phyloP scores from a whole-genome alignment of 2,888 invertebrate species.

The Agrochola lychnidis region DNA sequence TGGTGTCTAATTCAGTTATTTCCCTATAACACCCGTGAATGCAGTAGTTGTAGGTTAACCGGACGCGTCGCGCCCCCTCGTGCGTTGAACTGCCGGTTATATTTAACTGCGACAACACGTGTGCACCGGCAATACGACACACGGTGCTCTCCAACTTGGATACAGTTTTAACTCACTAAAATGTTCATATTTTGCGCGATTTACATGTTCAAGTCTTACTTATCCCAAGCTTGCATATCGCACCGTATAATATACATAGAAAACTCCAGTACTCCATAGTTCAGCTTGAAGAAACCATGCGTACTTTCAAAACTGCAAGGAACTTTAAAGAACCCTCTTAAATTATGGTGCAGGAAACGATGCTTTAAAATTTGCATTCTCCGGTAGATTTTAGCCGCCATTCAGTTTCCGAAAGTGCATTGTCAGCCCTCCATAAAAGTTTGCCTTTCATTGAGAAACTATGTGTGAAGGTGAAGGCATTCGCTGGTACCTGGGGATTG shows the following conservation, averaged over 20 bases:
- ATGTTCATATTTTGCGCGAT: slow-evolving; percentile 66
- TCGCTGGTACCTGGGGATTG: slow-evolving; percentile 83
- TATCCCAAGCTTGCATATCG: slow-evolving; percentile 11
- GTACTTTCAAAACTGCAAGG: slow-evolving; percentile 66
- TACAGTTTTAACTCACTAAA: slow-evolving; percentile 75
- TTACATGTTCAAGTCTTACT: slow-evolving; percentile 9
- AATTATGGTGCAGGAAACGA: slow-evolving; percentile 72
- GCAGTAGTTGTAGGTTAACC: slow-evolving; percentile 84
- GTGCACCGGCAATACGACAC: slow-evolving; percentile 80
- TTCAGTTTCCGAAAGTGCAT: slow-evolving; percentile 77
- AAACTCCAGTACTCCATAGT: slow-evolving; percentile 17
- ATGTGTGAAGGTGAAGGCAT: slow-evolving; percentile 74
- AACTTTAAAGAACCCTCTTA: slow-evolving; percentile 73
- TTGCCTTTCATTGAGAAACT: slow-evolving; percentile 71
- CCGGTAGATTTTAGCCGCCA: slow-evolving; percentile 72
- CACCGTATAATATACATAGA: slow-evolving; percentile 22
- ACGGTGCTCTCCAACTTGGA: slow-evolving; percentile 80
- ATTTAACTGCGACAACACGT: slow-evolving; percentile 89
- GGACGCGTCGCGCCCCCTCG: slow-evolving; percentile 83
- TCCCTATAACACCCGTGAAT: slow-evolving; percentile 61
- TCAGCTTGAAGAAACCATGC: slow-evolving; percentile 65
- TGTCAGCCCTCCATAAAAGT: slow-evolving; percentile 72
- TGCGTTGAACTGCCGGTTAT: slow-evolving; percentile 89
- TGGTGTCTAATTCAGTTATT: slow-evolving; percentile 44
- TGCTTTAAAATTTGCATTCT: slow-evolving; percentile 77